Conservation (phyloP, 2,888 invertebrate species). For the Orthosia gracilis region DNA sequence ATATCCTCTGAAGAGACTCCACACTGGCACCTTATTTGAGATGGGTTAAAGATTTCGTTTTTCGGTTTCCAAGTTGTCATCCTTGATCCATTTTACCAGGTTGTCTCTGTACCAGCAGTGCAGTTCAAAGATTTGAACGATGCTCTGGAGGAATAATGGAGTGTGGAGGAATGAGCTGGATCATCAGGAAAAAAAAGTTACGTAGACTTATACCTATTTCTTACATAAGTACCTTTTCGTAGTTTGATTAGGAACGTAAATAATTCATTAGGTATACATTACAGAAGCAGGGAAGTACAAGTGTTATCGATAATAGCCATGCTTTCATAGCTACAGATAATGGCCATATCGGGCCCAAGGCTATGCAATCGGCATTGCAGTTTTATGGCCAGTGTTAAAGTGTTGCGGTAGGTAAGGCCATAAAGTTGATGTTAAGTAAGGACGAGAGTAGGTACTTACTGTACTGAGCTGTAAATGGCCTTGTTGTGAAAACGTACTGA, state of each 20-base stretch:
- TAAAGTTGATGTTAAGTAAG: conserved; percentile 34
- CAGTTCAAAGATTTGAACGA: too few relatives aligned
- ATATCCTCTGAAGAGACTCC: too few relatives aligned
- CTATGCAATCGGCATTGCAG: conserved; percentile 10
- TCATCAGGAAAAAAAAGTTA: too few relatives aligned
- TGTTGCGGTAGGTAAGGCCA: conserved; percentile 55
- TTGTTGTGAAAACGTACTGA: conserved; percentile 11
- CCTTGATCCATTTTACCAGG: too few relatives aligned
- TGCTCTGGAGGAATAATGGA: too few relatives aligned
- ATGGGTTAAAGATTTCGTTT: too few relatives aligned
- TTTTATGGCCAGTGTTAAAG: conserved; percentile 36
- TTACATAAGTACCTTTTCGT: not conserved
- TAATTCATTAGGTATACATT: conserved; percentile 48
- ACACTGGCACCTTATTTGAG: too few relatives aligned
- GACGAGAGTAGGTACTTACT: conserved; percentile 2
- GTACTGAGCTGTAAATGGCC: not conserved
- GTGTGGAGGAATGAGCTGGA: too few relatives aligned
- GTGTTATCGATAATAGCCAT: conserved; percentile 40
- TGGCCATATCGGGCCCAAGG: conserved; percentile 64
- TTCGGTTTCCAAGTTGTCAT: too few relatives aligned
- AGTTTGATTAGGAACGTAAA: conserved; percentile 46
- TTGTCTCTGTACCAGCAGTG: too few relatives aligned
- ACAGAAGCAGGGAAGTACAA: not conserved
- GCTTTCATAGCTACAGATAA: conserved; percentile 36
- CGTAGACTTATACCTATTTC: not conserved